These are phyloP conservation scores for Silurus aristotelis DNA, from an alignment of 2,797 vertebrate species.

Conservation along the genomic window DNA sequence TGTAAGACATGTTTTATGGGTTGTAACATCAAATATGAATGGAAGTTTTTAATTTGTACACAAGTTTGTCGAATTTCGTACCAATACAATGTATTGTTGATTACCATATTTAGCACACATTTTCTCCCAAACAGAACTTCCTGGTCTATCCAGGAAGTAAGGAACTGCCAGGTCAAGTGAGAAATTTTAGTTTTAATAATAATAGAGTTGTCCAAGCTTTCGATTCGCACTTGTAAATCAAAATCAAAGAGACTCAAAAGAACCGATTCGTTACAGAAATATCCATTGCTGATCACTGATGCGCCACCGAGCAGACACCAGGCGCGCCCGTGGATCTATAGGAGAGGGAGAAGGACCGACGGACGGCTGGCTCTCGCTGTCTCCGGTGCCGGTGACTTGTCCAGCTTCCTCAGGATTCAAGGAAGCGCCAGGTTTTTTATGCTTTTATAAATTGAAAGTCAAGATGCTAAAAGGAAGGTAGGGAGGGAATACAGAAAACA, in stretches of 20 bases:
- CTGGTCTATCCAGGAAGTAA: background rate
- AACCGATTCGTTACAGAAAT: conserved; percentile 22
- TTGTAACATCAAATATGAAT: no score
- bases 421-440: conserved; percentile 49
- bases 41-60: no score
- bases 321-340: conserved; percentile 24
- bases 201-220: background rate
- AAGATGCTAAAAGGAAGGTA: background rate
- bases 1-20: no score
- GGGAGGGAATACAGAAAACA: conserved; percentile 12
- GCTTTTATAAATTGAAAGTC: background rate
- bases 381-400: background rate
- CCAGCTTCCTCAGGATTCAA: conserved; percentile 64
- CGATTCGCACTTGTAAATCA: background rate
- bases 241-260: background rate
- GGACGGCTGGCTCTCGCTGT: background rate
- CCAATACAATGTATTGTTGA: no score
- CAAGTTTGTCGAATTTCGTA: no score
- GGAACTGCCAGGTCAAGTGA: background rate
- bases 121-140: no score
- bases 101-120: no score
- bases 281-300: conserved; percentile 16
- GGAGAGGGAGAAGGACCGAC: background rate
- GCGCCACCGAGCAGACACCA: conserved; percentile 26
- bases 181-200: background rate